A percentile compares a stretch with the other conserved stretches of the same genome.
phyloP scores from a whole-genome alignment of 2,797 vertebrate genomes.

The Poecile montanus region DNA sequence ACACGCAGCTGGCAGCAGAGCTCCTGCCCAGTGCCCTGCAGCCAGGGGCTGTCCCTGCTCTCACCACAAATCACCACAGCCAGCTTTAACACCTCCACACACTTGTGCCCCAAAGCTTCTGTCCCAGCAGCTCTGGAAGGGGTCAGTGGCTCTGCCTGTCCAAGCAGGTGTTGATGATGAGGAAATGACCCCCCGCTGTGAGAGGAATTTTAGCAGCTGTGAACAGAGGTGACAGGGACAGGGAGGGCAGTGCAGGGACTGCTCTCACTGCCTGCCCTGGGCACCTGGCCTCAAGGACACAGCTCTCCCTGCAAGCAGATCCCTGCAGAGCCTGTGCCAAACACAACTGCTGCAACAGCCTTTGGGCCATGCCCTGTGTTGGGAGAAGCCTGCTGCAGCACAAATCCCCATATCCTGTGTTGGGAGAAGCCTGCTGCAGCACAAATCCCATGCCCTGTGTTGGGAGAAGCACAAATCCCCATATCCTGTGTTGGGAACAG shows the following conservation, averaged over 20 bases:
- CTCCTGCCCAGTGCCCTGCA: not conserved
- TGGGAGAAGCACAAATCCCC: no score
- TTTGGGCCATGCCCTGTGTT: not conserved
- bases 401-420: not conserved
- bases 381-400: not conserved
- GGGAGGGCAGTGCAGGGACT: not conserved
- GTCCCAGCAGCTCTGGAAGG: not conserved
- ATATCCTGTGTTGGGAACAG: no score
- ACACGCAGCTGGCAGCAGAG: not conserved
- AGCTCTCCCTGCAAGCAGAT: not conserved
- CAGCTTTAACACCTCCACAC: constrained; percentile 41
- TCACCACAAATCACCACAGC: constrained; percentile 17
- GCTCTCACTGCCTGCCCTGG: not conserved
- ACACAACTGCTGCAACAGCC: not conserved
- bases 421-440: not conserved
- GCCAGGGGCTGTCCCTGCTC: not conserved
- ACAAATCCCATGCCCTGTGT: no score
- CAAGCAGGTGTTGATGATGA: constrained; percentile 6
- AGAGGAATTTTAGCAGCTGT: constrained; percentile 46
- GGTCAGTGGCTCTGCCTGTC: not conserved
- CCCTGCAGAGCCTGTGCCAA: not conserved
- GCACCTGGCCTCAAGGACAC: not conserved
- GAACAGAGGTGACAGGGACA: not conserved
- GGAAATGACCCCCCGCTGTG: constrained; percentile 6
- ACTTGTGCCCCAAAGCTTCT: not conserved